Evolutionary conservation across 1,140 invertebrate species (phyloP).

Genomic region (Scaptomyza montana): DNA sequence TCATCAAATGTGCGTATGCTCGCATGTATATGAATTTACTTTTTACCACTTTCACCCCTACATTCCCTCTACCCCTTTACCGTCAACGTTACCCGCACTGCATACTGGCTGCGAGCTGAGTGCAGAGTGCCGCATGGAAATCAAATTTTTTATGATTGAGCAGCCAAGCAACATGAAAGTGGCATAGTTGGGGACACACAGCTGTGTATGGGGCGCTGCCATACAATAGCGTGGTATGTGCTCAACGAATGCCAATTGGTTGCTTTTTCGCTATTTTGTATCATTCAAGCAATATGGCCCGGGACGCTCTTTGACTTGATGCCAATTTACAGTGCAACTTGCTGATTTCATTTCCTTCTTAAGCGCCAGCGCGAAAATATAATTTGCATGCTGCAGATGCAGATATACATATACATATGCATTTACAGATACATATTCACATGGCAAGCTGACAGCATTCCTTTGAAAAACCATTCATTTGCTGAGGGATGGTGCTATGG

Average conservation of each 20-base stretch:
- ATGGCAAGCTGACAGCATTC: conserved; percentile 8
- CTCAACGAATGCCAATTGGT: conserved; percentile 27
- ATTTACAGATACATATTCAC: conserved; percentile 1
- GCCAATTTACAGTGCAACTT: conserved; percentile 63
- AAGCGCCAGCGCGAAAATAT: conserved; percentile 65
- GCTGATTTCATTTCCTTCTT: conserved; percentile 78
- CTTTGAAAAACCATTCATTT: conserved; percentile 3
- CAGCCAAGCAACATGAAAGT: conserved; percentile 74
- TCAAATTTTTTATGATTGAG: conserved; percentile 81
- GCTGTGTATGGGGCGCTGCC: neutral
- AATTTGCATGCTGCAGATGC: conserved; percentile 58
- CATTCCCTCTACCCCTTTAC: neutral
- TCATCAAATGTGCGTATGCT: conserved; percentile 31
- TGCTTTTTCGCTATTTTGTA: conserved; percentile 77
- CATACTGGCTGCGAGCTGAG: conserved; percentile 3
- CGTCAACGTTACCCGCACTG: neutral
- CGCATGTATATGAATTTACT: conserved; percentile 8
- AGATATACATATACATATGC: conserved; percentile 4
- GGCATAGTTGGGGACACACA: conserved; percentile 42
- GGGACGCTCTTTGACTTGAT: conserved; percentile 71
- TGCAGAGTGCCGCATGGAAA: conserved; percentile 56
- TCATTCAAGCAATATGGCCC: conserved; percentile 72
- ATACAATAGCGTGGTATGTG: conserved; percentile 4
- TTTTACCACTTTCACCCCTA: conserved; percentile 5
- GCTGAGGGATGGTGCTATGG: neutral